phyloP scores from a whole-genome alignment of 2,797 vertebrate genomes.

The Liasis olivaceus region DNA sequence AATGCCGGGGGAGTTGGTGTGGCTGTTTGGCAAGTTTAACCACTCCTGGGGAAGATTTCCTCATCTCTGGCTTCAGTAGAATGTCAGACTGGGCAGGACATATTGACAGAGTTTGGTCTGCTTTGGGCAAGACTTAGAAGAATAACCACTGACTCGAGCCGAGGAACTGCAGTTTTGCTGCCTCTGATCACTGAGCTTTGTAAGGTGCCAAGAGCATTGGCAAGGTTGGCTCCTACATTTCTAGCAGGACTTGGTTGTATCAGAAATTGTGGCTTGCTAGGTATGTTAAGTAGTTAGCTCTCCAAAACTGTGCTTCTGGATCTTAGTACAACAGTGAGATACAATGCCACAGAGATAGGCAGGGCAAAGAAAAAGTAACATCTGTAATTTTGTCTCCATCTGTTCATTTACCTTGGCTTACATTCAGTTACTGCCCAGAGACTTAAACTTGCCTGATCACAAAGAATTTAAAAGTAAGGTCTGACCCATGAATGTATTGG shows the following conservation, averaged over 20 bases:
- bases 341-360: neutral
- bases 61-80: neutral
- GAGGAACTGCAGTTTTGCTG: neutral
- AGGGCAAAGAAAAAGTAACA: neutral
- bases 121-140: neutral
- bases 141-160: neutral
- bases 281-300: neutral
- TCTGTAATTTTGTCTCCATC: neutral
- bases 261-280: neutral
- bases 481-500: neutral
- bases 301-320: neutral
- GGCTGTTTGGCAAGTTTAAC: neutral
- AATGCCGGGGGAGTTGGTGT: neutral
- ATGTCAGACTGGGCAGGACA: neutral
- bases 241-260: neutral
- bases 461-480: neutral
- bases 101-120: neutral
- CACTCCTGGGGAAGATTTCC: neutral
- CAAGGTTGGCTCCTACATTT: neutral
- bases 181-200: neutral
- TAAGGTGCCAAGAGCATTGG: neutral
- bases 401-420: neutral
- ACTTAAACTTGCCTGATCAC: neutral
- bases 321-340: neutral
- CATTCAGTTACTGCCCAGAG: neutral